Evolutionary conservation across 2,797 vertebrate genomes (phyloP).

Genomic region (Clarias platycephalus): DNA sequence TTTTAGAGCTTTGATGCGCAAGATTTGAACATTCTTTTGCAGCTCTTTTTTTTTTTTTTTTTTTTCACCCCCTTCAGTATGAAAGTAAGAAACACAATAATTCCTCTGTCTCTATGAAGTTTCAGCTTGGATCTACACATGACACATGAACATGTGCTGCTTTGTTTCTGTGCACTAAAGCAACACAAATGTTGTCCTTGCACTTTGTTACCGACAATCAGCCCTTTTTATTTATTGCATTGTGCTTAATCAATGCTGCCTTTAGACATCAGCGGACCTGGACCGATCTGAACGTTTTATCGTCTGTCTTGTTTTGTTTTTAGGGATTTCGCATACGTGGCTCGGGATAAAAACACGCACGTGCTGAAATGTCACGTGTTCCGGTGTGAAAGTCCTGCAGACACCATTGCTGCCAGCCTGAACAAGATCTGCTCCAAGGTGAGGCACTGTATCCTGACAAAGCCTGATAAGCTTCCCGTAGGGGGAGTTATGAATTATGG

Average conservation of each 20-base stretch:
- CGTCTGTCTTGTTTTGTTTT: slow-evolving; percentile 12
- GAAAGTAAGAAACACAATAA: background rate
- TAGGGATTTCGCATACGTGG: slow-evolving; percentile 98
- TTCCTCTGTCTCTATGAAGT: background rate
- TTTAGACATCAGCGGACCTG: background rate
- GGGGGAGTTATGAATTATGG: background rate
- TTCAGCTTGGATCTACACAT: background rate
- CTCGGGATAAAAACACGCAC: slow-evolving; percentile 93
- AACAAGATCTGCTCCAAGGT: slow-evolving; percentile 93
- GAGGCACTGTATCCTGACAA: slow-evolving; percentile 21
- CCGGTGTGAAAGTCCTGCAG: slow-evolving; percentile 96
- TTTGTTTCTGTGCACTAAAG: background rate
- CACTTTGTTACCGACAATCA: background rate
- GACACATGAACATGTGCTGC: background rate
- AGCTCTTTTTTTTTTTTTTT: too few species aligned
- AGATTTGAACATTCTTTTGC: background rate
- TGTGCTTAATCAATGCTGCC: too few species aligned
- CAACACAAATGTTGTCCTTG: background rate
- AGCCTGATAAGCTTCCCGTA: background rate
- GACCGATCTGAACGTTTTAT: background rate
- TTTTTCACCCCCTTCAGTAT: background rate
- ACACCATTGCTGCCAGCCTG: slow-evolving; percentile 95
- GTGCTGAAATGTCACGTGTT: slow-evolving; percentile 99
- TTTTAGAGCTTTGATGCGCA: slow-evolving; percentile 25
- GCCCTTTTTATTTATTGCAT: background rate